Percentiles rank a stretch among this genome's conserved stretches.
Evolutionary conservation across 2,113 vertebrate species (phyloP).

Genomic region (Centrocercus urophasianus): DNA sequence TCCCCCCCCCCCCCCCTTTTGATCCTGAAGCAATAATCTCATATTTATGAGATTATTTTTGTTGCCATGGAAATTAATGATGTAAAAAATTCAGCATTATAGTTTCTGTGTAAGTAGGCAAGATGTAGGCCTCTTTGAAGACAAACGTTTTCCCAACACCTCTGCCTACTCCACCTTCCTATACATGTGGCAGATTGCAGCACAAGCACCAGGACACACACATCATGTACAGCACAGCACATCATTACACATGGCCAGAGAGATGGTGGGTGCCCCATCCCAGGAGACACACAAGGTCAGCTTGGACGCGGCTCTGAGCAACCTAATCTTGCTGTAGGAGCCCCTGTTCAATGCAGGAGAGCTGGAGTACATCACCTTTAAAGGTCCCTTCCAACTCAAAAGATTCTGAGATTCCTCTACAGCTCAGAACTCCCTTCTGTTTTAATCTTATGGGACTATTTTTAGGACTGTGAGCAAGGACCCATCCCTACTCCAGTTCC

Average conservation of each 20-base stretch:
- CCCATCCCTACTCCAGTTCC: not conserved
- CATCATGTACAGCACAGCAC: fast-evolving
- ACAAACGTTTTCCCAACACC: not conserved
- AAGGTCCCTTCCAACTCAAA: too few relatives aligned
- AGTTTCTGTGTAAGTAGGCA: not conserved
- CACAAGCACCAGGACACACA: not conserved
- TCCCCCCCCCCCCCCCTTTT: not conserved
- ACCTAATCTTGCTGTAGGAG: too few relatives aligned
- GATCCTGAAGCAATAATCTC: slow-evolving; percentile 55
- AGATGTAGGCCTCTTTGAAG: not conserved
- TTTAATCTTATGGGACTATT: not conserved
- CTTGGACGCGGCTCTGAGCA: too few relatives aligned
- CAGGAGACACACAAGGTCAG: too few relatives aligned
- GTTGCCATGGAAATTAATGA: slow-evolving; percentile 54
- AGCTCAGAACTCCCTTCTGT: not conserved
- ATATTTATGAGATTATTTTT: slow-evolving; percentile 54
- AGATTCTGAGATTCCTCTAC: not conserved
- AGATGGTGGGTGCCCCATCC: too few relatives aligned
- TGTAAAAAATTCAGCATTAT: slow-evolving; percentile 26
- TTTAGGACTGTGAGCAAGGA: not conserved
- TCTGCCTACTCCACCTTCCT: not conserved
- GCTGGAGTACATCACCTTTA: too few relatives aligned
- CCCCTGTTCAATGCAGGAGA: too few relatives aligned
- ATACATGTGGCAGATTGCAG: not conserved
- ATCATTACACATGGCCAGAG: not conserved